phyloP scores from a whole-genome alignment of 2,113 vertebrate species.

The Apistogramma diplotaenia region DNA sequence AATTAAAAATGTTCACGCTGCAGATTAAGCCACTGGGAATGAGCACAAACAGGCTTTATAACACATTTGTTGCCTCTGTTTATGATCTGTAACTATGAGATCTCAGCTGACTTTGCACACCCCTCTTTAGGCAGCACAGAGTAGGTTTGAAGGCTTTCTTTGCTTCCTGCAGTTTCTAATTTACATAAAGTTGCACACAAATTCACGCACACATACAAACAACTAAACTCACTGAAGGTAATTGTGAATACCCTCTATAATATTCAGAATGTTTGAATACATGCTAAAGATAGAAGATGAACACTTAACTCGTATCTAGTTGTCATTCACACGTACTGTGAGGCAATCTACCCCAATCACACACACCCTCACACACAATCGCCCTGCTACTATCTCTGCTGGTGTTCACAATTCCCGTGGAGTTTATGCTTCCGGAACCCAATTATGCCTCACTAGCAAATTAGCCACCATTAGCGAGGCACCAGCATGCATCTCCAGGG shows the following conservation, averaged over 20 bases:
- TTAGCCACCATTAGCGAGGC: slow-evolving; percentile 70
- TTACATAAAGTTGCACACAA: slow-evolving; percentile 35
- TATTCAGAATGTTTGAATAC: neutral
- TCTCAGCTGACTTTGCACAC: neutral
- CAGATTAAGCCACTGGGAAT: neutral
- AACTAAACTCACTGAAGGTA: slow-evolving; percentile 13
- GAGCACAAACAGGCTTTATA: neutral
- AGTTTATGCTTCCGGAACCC: slow-evolving; percentile 63
- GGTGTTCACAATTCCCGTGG: slow-evolving; percentile 56
- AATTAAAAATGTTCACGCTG: slow-evolving; percentile 11
- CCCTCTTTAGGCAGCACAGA: neutral
- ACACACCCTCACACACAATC: neutral
- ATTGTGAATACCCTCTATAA: neutral
- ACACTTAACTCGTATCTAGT: neutral
- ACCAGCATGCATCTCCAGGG: slow-evolving; percentile 60
- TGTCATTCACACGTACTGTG: neutral
- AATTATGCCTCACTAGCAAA: slow-evolving; percentile 75
- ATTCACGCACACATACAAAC: slow-evolving; percentile 3
- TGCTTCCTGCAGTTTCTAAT: slow-evolving; percentile 42
- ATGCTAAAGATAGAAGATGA: neutral
- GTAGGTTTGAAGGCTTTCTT: slow-evolving; percentile 38
- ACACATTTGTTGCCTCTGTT: neutral
- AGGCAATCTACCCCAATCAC: neutral
- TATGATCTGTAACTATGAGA: neutral
- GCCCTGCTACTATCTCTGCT: slow-evolving; percentile 29